Conservation (phyloP, 1,140 invertebrate species). For the Agrypnia vestita region DNA sequence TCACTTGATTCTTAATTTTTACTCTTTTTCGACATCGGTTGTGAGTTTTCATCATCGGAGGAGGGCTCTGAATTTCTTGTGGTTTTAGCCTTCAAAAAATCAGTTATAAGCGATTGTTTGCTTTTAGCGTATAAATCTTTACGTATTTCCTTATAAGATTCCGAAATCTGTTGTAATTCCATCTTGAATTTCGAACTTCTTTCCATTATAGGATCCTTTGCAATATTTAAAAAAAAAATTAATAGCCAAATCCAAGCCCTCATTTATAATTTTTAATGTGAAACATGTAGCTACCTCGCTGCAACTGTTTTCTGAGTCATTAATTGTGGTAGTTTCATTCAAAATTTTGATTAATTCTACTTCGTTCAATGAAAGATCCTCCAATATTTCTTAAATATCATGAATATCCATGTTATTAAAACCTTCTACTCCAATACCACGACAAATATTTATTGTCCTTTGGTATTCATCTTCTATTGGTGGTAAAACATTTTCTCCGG, state of each 20-base stretch:
- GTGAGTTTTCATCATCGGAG: slow-evolving; percentile 43
- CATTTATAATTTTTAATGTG: slow-evolving; percentile 16
- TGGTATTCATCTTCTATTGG: slow-evolving; percentile 24
- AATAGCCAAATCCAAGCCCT: slow-evolving; percentile 9
- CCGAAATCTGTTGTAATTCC: slow-evolving; percentile 36
- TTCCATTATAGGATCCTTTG: slow-evolving; percentile 40
- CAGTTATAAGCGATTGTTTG: slow-evolving; percentile 31
- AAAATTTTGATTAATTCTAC: slow-evolving; percentile 4
- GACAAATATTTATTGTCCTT: slow-evolving; percentile 32
- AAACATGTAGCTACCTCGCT: slow-evolving; percentile 11
- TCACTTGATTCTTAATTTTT: too few species aligned
- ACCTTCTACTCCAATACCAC: not conserved
- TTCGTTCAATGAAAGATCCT: not conserved
- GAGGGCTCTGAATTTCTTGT: not conserved
- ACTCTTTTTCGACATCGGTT: not conserved
- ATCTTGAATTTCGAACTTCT: slow-evolving; percentile 43
- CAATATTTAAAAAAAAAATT: slow-evolving; percentile 13
- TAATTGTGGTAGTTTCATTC: slow-evolving; percentile 15
- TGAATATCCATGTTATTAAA: not conserved
- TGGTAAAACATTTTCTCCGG: not conserved
- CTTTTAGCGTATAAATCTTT: slow-evolving; percentile 45
- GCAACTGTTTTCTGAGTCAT: slow-evolving; percentile 11
- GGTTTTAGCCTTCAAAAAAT: too few species aligned
- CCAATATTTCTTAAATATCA: too few species aligned
- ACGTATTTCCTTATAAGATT: slow-evolving; percentile 41